phyloP scores from a whole-genome alignment of 2,888 invertebrate species.

The Andrena flavipes region DNA sequence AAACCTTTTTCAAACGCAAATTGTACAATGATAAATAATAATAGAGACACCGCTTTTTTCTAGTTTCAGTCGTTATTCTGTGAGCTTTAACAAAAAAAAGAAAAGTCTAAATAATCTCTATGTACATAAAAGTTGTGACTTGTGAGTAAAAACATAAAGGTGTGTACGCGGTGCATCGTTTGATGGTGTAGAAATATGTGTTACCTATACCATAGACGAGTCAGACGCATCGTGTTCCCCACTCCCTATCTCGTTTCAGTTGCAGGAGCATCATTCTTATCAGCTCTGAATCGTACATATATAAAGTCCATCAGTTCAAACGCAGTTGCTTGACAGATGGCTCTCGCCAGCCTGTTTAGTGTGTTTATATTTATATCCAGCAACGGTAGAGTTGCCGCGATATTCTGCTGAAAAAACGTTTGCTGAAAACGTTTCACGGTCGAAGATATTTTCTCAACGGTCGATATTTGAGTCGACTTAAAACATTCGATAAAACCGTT shows the following conservation, averaged over 20 bases:
- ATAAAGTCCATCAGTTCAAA: background rate
- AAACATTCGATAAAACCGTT: background rate
- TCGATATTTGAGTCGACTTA: constrained; percentile 1
- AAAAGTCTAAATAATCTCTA: too few relatives aligned
- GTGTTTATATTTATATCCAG: background rate
- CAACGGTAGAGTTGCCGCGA: background rate
- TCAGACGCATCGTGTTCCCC: constrained; percentile 11
- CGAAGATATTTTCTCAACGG: background rate
- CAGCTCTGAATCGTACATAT: constrained; percentile 17
- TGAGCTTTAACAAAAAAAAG: too few relatives aligned
- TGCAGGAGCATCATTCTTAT: constrained; percentile 21
- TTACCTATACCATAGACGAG: background rate
- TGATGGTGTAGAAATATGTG: too few relatives aligned
- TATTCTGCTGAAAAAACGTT: background rate
- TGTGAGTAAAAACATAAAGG: too few relatives aligned
- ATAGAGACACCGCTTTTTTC: too few relatives aligned
- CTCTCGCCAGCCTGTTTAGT: background rate
- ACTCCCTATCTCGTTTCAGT: background rate
- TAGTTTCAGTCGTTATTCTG: too few relatives aligned
- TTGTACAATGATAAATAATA: too few relatives aligned
- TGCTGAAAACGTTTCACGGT: background rate
- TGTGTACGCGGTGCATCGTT: too few relatives aligned
- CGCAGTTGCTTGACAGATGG: background rate
- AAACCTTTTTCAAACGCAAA: too few relatives aligned
- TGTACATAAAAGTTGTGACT: too few relatives aligned